Percentiles rank a stretch among this genome's conserved stretches.
phyloP scores from a whole-genome alignment of 2,888 invertebrate species.

The Halictus ligatus region DNA sequence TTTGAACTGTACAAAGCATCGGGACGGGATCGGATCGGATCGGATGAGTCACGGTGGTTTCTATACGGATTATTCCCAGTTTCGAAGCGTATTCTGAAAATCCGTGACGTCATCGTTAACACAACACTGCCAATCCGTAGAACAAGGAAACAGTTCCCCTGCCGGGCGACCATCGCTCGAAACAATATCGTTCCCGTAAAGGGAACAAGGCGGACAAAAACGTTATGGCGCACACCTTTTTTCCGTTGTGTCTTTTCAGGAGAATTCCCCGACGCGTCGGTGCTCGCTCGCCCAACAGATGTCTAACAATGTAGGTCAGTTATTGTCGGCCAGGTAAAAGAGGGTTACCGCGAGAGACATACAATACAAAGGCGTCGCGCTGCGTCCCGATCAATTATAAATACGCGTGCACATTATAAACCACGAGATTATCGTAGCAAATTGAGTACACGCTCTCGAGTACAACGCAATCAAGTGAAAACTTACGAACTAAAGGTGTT shows the following conservation, averaged over 20 bases:
- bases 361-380: neutral
- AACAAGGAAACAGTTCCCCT: neutral
- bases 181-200: neutral
- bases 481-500: neutral
- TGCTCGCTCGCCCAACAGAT: neutral
- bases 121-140: neutral
- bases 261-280: neutral
- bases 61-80: neutral
- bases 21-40: neutral
- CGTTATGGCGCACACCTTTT: neutral
- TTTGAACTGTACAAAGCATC: neutral
- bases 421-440: neutral
- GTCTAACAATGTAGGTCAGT: slow-evolving; percentile 25
- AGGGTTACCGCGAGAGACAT: neutral
- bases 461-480: neutral
- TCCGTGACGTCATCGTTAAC: neutral
- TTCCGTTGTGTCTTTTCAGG: neutral
- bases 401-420: neutral
- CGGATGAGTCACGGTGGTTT: slow-evolving; percentile 18
- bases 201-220: neutral
- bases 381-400: neutral
- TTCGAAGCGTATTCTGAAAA: neutral
- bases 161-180: neutral
- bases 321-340: slow-evolving; percentile 32
- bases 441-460: neutral